phyloP scores from a whole-genome alignment of 2,797 vertebrate genomes.

The Rhyacichthys aspro region DNA sequence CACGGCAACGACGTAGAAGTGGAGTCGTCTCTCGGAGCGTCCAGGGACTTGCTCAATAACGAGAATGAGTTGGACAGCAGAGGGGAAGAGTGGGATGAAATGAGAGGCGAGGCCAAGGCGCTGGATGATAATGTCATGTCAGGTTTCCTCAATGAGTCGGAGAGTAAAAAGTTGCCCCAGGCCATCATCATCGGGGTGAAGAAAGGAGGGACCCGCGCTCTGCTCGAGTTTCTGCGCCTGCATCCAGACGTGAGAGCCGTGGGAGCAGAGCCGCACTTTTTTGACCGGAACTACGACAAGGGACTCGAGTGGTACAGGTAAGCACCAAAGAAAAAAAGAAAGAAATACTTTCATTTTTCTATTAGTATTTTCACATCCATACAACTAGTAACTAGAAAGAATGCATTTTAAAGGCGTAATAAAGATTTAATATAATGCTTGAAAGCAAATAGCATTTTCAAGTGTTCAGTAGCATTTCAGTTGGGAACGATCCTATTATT shows the following conservation, averaged over 20 bases:
- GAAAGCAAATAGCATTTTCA: too few species aligned
- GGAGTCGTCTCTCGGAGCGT: constrained; percentile 60
- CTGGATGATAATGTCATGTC: constrained; percentile 75
- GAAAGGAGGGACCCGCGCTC: constrained; percentile 94
- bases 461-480: too few species aligned
- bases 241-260: constrained; percentile 93
- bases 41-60: constrained; percentile 80
- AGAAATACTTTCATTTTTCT: too few species aligned
- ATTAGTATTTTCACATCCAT: too few species aligned
- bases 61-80: constrained; percentile 76
- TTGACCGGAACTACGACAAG: constrained; percentile 93
- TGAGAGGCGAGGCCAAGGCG: constrained; percentile 65
- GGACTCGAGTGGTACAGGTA: constrained; percentile 93
- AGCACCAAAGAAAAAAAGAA: too few species aligned
- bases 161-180: constrained; percentile 86
- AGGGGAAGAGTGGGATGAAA: constrained; percentile 77
- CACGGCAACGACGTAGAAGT: constrained; percentile 41
- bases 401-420: too few species aligned
- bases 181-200: constrained; percentile 95
- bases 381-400: too few species aligned
- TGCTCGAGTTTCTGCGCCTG: constrained; percentile 94
- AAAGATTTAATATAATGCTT: too few species aligned
- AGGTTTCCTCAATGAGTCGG: constrained; percentile 84
- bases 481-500: too few species aligned
- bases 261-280: constrained; percentile 96